Conservation (phyloP, 2,888 invertebrate species). For the Lochmaea capreae region DNA sequence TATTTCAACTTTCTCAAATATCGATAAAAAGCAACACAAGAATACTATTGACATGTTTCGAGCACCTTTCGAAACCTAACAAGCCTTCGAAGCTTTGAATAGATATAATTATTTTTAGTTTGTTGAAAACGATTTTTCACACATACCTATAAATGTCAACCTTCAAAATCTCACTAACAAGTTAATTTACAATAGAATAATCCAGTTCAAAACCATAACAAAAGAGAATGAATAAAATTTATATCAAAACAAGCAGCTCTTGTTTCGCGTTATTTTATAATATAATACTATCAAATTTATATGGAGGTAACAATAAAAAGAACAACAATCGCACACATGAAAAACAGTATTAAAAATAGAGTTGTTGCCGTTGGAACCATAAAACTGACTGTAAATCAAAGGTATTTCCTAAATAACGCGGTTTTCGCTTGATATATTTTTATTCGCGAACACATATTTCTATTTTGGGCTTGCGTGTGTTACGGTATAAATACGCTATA, state of each 20-base stretch:
- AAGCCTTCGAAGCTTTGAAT: too few species aligned
- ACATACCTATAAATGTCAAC: background rate
- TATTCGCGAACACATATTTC: slow-evolving; percentile 42
- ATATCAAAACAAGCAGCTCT: slow-evolving; percentile 5
- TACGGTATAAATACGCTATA: slow-evolving; percentile 21
- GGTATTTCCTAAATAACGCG: slow-evolving; percentile 54
- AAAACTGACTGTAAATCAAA: slow-evolving; percentile 57
- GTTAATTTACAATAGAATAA: background rate
- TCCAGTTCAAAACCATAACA: background rate
- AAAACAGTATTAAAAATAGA: slow-evolving; percentile 54
- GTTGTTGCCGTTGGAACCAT: slow-evolving; percentile 56
- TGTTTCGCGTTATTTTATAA: slow-evolving; percentile 23
- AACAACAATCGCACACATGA: slow-evolving; percentile 40
- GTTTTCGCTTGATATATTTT: slow-evolving; percentile 50
- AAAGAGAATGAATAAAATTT: slow-evolving; percentile 21
- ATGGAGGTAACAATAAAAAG: slow-evolving; percentile 38
- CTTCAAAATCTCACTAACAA: background rate
- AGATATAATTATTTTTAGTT: too few species aligned
- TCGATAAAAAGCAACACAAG: too few species aligned
- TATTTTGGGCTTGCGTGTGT: slow-evolving; percentile 42
- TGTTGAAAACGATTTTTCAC: background rate
- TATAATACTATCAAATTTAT: slow-evolving; percentile 43
- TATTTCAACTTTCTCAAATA: too few species aligned
- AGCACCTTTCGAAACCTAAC: too few species aligned
- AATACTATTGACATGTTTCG: too few species aligned